phyloP scores from a whole-genome alignment of 2,113 vertebrate species.

The Stigmatopora nigra region DNA sequence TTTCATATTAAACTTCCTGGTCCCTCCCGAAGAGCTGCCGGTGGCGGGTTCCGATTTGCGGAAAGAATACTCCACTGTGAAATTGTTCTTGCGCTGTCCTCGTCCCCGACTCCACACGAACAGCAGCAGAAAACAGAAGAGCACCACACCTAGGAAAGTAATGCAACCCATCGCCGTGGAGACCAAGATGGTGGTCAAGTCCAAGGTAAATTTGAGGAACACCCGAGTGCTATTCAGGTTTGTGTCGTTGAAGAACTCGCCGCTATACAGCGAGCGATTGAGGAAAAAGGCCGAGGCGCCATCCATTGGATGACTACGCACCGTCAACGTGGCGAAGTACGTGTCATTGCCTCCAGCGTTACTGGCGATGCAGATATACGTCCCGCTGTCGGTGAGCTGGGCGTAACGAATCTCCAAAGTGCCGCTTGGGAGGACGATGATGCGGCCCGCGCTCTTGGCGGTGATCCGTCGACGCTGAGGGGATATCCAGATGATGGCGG shows the following conservation, averaged over 20 bases:
- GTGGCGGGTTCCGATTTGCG: conserved; percentile 84
- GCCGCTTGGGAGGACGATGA: conserved; percentile 78
- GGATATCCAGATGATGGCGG: conserved; percentile 90
- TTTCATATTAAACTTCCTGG: conserved; percentile 98
- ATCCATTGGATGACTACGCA: conserved; percentile 69
- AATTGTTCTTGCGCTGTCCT: conserved; percentile 94
- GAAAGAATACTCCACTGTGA: conserved; percentile 96
- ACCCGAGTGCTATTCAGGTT: conserved; percentile 84
- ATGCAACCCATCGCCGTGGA: conserved; percentile 99
- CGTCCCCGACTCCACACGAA: conserved; percentile 97
- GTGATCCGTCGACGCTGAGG: conserved; percentile 84
- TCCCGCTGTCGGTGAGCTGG: conserved; percentile 88
- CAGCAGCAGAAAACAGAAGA: conserved; percentile 96
- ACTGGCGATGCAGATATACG: conserved; percentile 97
- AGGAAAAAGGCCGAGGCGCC: conserved; percentile 65
- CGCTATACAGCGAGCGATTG: conserved; percentile 77
- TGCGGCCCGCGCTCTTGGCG: conserved; percentile 70
- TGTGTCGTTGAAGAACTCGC: conserved; percentile 82
- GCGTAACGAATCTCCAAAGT: conserved; percentile 86
- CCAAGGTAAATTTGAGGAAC: conserved; percentile 87
- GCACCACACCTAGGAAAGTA: conserved; percentile 95
- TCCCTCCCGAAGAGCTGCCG: conserved; percentile 76
- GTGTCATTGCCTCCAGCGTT: conserved; percentile 96
- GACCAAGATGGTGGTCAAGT: conserved; percentile 96
- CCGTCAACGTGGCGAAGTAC: conserved; percentile 88